Percentiles rank a stretch among this genome's conserved stretches.
phyloP scores from a whole-genome alignment of 2,797 vertebrate genomes.

The Distichodus sexfasciatus region DNA sequence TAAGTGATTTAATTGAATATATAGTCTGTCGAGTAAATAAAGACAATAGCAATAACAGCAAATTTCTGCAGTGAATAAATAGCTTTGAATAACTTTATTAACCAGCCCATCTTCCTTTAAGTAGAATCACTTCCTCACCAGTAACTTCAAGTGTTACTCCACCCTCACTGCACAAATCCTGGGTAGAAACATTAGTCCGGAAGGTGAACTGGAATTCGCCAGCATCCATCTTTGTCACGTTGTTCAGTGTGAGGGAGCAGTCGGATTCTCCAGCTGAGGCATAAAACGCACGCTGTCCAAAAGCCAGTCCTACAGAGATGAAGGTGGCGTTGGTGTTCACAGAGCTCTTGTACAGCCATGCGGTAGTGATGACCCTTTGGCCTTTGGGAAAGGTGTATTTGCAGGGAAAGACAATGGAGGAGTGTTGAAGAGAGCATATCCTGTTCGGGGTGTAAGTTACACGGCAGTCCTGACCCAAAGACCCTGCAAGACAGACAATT shows the following conservation, averaged over 20 bases:
- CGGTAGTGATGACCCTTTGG: neutral
- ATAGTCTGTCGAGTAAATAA: too few species aligned
- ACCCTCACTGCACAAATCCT: neutral
- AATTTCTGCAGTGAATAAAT: too few species aligned
- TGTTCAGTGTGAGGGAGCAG: constrained; percentile 20
- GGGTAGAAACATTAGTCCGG: neutral
- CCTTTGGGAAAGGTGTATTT: neutral
- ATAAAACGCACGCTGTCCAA: neutral
- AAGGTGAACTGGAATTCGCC: constrained; percentile 22
- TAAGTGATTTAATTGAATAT: too few species aligned
- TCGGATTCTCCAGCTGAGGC: neutral
- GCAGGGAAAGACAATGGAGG: constrained; percentile 20
- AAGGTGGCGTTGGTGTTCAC: neutral
- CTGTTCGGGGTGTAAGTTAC: constrained; percentile 14
- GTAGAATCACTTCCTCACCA: constrained; percentile 24
- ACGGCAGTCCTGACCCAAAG: neutral
- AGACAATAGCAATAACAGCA: too few species aligned
- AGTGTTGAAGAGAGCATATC: constrained; percentile 22
- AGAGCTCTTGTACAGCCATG: constrained; percentile 4
- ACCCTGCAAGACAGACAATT: too few species aligned
- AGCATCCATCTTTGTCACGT: neutral
- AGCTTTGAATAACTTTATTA: too few species aligned
- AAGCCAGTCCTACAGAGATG: neutral
- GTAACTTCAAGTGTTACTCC: constrained; percentile 30
- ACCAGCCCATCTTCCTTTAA: too few species aligned